These are phyloP conservation scores for Synanthedon myopaeformis DNA, from an alignment of 2,888 invertebrate species.

Conservation along the genomic window DNA sequence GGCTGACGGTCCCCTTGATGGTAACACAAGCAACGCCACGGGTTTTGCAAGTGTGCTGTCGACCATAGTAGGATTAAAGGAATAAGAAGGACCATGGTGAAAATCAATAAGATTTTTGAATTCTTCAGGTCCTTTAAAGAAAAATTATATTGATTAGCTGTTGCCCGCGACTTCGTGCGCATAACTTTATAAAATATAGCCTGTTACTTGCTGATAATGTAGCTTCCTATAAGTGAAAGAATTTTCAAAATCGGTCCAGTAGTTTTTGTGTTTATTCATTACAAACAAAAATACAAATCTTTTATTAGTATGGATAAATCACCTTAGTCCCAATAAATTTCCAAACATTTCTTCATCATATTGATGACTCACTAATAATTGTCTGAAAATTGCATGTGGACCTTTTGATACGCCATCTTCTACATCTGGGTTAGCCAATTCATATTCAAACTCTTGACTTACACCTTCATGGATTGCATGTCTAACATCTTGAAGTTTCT, in stretches of 20 bases:
- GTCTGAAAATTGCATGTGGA: constrained; percentile 57
- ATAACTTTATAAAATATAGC: too few relatives aligned
- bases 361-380: constrained; percentile 46
- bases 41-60: too few relatives aligned
- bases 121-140: too few relatives aligned
- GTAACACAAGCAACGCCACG: too few relatives aligned
- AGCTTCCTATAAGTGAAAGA: too few relatives aligned
- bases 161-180: too few relatives aligned
- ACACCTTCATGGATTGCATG: constrained; percentile 63
- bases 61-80: too few relatives aligned
- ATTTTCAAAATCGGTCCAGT: too few relatives aligned
- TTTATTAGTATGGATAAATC: constrained; percentile 22
- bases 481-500: constrained; percentile 52
- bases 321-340: constrained; percentile 53
- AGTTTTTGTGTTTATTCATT: too few relatives aligned
- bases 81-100: not conserved
- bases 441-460: constrained; percentile 48
- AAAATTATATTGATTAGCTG: not conserved
- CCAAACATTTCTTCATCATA: constrained; percentile 53
- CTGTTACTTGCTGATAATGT: too few relatives aligned
- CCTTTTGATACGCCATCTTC: constrained; percentile 31
- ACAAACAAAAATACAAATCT: too few relatives aligned
- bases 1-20: too few relatives aligned
- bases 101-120: not conserved
- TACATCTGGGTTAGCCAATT: constrained; percentile 11